These are phyloP conservation scores for Leptobrachium ailaonicum DNA, from an alignment of 2,113 vertebrate species.

Conservation along the genomic window DNA sequence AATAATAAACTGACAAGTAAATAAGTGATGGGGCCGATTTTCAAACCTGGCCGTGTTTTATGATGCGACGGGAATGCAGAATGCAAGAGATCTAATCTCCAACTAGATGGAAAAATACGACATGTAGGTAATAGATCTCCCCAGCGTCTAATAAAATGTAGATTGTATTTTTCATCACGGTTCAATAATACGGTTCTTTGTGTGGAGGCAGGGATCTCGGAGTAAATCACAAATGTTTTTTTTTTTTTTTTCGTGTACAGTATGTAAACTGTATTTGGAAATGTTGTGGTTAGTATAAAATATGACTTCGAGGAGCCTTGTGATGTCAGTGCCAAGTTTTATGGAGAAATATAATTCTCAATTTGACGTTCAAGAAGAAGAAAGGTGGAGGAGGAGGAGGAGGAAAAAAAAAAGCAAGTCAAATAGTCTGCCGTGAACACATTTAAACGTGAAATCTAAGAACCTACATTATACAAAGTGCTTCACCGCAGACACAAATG, in stretches of 20 bases:
- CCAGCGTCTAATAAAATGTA: conserved; percentile 40
- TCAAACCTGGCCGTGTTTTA: too few species aligned
- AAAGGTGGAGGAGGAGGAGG: too few species aligned
- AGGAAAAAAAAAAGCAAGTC: neutral
- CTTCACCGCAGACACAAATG: conserved; percentile 33
- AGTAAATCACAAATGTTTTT: conserved; percentile 47
- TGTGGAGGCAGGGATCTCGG: conserved; percentile 8
- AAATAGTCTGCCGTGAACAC: conserved; percentile 45
- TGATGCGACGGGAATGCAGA: too few species aligned
- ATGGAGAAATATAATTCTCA: conserved; percentile 54
- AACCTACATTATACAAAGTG: conserved; percentile 46
- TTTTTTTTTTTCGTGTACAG: neutral
- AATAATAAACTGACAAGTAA: too few species aligned
- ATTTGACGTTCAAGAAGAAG: conserved; percentile 32
- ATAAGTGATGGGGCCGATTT: too few species aligned
- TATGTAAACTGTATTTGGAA: conserved; percentile 52
- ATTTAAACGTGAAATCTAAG: conserved; percentile 42
- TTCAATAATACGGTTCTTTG: conserved; percentile 43
- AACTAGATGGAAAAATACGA: conserved; percentile 45
- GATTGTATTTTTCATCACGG: conserved; percentile 51
- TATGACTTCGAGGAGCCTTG: conserved; percentile 43
- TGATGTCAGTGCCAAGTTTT: conserved; percentile 52
- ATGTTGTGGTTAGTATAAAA: conserved; percentile 49
- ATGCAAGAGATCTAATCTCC: conserved; percentile 32
- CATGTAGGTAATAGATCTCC: conserved; percentile 45